These are phyloP conservation scores for Barnardius zonarius DNA, from an alignment of 2,113 vertebrate species.

Conservation along the genomic window DNA sequence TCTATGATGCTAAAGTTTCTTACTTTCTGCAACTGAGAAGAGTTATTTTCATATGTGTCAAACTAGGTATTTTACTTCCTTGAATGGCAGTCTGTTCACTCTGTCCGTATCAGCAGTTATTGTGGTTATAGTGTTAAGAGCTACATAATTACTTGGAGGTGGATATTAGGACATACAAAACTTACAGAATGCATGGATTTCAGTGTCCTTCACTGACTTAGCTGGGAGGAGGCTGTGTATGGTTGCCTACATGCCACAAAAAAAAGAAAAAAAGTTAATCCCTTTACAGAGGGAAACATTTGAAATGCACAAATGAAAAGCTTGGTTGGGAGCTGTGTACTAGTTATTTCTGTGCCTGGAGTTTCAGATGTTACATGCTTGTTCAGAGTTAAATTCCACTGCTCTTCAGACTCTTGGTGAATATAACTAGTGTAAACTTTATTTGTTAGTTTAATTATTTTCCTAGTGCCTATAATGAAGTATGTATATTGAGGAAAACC, in stretches of 20 bases:
- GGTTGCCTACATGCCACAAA: neutral
- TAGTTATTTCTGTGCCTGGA: neutral
- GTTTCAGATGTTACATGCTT: neutral
- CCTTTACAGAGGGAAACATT: neutral
- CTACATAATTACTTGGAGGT: fast-evolving
- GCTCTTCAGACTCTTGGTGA: neutral
- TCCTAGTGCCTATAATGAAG: neutral
- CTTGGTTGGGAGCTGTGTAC: neutral
- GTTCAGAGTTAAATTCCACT: neutral
- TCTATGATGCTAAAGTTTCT: neutral
- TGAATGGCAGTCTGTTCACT: neutral
- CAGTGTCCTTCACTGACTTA: neutral
- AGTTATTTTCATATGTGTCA: neutral
- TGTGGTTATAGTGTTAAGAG: neutral
- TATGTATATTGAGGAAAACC: neutral
- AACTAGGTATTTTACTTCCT: neutral
- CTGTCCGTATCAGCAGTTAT: neutral
- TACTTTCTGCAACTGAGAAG: neutral
- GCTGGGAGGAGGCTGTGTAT: neutral
- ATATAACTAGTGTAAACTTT: neutral
- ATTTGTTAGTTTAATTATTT: neutral
- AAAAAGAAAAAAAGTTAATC: neutral
- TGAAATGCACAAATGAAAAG: neutral
- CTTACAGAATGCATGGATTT: neutral
- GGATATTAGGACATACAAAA: neutral